Percentiles rank a stretch among this genome's conserved stretches.
These are phyloP conservation scores for Nasonia giraulti DNA, from an alignment of 1,140 invertebrate species.

Conservation along the genomic window DNA sequence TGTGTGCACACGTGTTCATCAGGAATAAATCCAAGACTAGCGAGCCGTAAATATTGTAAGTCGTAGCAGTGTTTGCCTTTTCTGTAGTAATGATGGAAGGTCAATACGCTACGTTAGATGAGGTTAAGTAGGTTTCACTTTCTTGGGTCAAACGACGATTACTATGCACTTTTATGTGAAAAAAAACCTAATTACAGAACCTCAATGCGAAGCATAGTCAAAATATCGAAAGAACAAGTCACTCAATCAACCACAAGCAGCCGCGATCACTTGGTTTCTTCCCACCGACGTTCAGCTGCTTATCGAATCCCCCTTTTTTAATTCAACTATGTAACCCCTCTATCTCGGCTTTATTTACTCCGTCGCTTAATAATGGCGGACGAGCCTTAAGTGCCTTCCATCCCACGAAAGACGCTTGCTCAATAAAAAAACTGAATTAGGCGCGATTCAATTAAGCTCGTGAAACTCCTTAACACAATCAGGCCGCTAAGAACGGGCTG, in stretches of 20 bases:
- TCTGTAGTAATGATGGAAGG: too few species aligned
- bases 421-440: conserved; percentile 47
- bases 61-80: neutral
- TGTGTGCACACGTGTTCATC: neutral
- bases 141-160: too few species aligned
- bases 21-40: neutral
- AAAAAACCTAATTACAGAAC: too few species aligned
- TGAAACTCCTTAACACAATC: conserved; percentile 51
- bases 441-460: conserved; percentile 50
- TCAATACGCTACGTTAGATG: neutral
- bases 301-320: conserved; percentile 24
- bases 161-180: neutral
- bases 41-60: neutral
- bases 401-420: neutral
- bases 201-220: too few species aligned
- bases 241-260: neutral
- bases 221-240: too few species aligned
- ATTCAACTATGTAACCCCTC: conserved; percentile 28
- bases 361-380: conserved; percentile 40
- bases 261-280: conserved; percentile 16
- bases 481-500: conserved; percentile 31
- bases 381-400: conserved; percentile 27
- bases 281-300: neutral
- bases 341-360: conserved; percentile 38
- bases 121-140: too few species aligned